phyloP scores from a whole-genome alignment of 2,888 invertebrate genomes.

The Xylocampa areola region DNA sequence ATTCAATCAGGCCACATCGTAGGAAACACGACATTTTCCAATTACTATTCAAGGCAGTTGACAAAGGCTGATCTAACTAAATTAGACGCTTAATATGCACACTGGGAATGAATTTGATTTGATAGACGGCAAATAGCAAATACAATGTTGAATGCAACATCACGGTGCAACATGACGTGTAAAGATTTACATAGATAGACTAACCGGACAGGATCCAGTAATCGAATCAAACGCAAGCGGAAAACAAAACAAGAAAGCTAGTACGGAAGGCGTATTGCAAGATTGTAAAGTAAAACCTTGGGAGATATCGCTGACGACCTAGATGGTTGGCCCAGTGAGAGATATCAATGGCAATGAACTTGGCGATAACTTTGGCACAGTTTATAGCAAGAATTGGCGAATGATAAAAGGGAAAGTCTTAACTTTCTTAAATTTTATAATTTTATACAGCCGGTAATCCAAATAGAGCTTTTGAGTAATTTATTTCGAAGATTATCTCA shows the following conservation, averaged over 20 bases:
- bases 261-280: conserved; percentile 28
- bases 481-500: conserved; percentile 12
- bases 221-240: conserved; percentile 37
- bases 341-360: conserved; percentile 57
- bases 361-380: conserved; percentile 45
- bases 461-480: conserved; percentile 32
- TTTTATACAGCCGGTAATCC: conserved; percentile 9
- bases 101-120: conserved; percentile 44
- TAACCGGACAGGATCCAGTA: conserved; percentile 29
- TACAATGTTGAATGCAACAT: conserved; percentile 22
- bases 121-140: conserved; percentile 26
- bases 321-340: conserved; percentile 47
- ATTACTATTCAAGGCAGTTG: conserved; percentile 47
- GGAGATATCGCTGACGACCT: conserved; percentile 48
- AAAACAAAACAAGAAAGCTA: conserved; percentile 51
- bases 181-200: conserved; percentile 12
- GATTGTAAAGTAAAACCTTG: conserved; percentile 46
- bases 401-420: conserved; percentile 49
- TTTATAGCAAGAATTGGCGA: conserved; percentile 37
- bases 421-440: conserved; percentile 43
- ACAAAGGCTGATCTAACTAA: conserved; percentile 31
- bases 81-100: conserved; percentile 42
- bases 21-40: conserved; percentile 45
- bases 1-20: conserved; percentile 31
- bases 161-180: conserved; percentile 10